phyloP scores from a whole-genome alignment of 2,888 invertebrate genomes.

The Germaria angustata region DNA sequence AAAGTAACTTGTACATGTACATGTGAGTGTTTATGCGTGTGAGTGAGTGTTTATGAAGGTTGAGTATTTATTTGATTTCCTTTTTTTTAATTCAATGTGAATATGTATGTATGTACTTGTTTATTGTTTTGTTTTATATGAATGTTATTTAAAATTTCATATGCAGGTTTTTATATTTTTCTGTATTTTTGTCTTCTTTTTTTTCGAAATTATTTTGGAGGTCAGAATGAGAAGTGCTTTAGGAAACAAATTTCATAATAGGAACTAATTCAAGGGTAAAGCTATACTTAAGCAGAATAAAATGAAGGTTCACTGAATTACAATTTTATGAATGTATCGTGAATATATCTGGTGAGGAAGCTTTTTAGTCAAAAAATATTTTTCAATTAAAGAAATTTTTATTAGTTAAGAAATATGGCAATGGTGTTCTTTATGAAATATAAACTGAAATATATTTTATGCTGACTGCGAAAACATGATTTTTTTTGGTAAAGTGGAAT shows the following conservation, averaged over 20 bases:
- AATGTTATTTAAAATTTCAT: constrained; percentile 26
- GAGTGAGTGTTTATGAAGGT: constrained; percentile 38
- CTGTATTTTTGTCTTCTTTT: neutral
- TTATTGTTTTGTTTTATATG: constrained; percentile 28
- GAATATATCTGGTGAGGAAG: too few relatives aligned
- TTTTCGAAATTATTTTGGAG: neutral
- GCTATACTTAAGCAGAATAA: neutral
- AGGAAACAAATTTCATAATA: neutral
- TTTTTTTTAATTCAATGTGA: neutral
- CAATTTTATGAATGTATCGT: too few relatives aligned
- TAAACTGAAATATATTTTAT: too few relatives aligned
- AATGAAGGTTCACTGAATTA: neutral
- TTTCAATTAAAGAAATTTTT: too few relatives aligned
- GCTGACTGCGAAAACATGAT: too few relatives aligned
- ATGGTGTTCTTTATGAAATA: too few relatives aligned
- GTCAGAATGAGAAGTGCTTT: constrained; percentile 1
- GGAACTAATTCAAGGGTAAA: neutral
- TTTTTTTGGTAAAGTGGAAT: too few relatives aligned
- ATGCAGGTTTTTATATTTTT: constrained; percentile 5
- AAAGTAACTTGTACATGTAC: neutral
- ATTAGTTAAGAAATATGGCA: too few relatives aligned
- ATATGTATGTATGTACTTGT: constrained; percentile 7
- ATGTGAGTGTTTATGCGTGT: neutral
- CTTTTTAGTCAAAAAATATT: too few relatives aligned
- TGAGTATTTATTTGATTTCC: neutral